A percentile compares a stretch with the other conserved stretches of the same genome.
Conservation (phyloP, 2,888 invertebrate species). For the Andricus curvator region DNA sequence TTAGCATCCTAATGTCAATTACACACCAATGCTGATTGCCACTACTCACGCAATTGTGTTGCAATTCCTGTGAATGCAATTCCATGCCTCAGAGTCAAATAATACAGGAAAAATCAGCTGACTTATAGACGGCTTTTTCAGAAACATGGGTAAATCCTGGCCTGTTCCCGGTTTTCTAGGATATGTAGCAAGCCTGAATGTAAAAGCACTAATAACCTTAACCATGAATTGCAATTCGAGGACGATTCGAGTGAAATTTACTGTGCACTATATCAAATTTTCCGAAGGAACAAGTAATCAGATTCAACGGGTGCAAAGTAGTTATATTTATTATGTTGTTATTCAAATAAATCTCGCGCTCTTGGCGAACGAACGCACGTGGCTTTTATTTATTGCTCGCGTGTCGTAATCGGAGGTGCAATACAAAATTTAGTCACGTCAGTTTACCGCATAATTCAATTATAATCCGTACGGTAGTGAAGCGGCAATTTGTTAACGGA, state of each 20-base stretch:
- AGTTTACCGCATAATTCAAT: conserved; percentile 39
- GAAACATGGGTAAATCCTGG: no score
- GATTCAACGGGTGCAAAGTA: neutral
- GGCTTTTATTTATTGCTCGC: conserved; percentile 39
- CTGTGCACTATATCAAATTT: neutral
- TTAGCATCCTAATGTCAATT: conserved; percentile 27
- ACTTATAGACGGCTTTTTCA: neutral
- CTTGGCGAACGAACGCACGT: conserved; percentile 24
- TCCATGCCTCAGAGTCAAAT: neutral
- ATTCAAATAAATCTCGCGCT: conserved; percentile 12
- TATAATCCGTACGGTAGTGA: conserved; percentile 31
- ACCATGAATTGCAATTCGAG: neutral
- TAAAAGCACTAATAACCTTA: neutral
- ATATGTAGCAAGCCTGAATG: no score
- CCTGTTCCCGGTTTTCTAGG: no score
- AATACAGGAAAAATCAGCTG: neutral
- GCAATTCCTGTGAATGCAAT: neutral
- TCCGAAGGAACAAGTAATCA: neutral
- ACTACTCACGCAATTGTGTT: conserved; percentile 16
- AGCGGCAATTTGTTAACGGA: conserved; percentile 31
- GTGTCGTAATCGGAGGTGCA: conserved; percentile 28
- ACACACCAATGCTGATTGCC: conserved; percentile 16
- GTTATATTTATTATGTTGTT: conserved; percentile 18
- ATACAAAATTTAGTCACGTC: conserved; percentile 38
- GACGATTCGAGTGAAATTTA: neutral